A percentile compares a stretch with the other conserved stretches of the same genome.
These are phyloP conservation scores for roundworm (Caenorhabditis elegans) DNA, from an alignment of 1,140 invertebrate genomes.

Conservation along the genomic window WBcel235 BX284605.5:7836001-7836500, in stretches of 20 bases:
- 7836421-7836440: conserved; percentile 41
- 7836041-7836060: too few species aligned
- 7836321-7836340: conserved; percentile 43
- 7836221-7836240: conserved; percentile 40
- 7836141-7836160: background rate
- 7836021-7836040: too few species aligned
- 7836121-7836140: too few species aligned
- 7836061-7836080: too few species aligned
- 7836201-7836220: conserved; percentile 31
- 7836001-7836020: background rate
- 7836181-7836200: conserved; percentile 41
- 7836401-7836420: conserved; percentile 42
- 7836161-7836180: conserved; percentile 23
- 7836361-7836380: background rate
- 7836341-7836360: conserved; percentile 42
- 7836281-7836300: conserved; percentile 36
- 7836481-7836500: conserved; percentile 35
- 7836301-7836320: conserved; percentile 35
- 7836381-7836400: conserved; percentile 11
- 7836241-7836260: conserved; percentile 23
- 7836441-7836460: conserved; percentile 35
- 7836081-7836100: too few species aligned
- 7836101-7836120: too few species aligned
- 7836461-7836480: conserved; percentile 42
- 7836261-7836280: conserved; percentile 42